Evolutionary conservation across 2,888 invertebrate species (phyloP), one percentile per base, ranked within the genome.

Genomic region (Bhutanitis thaidina): DNA sequence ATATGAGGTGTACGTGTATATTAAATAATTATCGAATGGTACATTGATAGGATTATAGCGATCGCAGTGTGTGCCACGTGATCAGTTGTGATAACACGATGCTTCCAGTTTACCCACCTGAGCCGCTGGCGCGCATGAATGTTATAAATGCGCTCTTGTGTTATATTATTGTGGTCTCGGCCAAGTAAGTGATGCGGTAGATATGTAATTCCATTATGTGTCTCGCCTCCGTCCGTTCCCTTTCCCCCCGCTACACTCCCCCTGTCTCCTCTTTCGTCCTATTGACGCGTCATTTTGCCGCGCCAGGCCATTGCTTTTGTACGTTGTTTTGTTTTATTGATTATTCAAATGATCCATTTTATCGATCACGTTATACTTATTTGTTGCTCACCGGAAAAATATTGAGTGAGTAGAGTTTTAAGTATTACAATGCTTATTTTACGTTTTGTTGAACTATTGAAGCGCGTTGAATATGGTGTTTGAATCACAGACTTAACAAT

Each of bases 131-230:
- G 66, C 64, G 58, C 59, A 68, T 66, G 57, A 62, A 59, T 61
- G 59, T 65, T 63, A 64, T 60, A 60, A 20, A 61, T 65, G 65
- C 65, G 68, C 69, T 71, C 66, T 63, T 62, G 60, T 69, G 69
- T 72, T 58, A 65, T 65, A 67, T 73, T 65, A 67, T 73, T 71
- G 73, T 75, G 69, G 69, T 78, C 79, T 80, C 78, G 64, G 61
- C 73, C 76, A 79, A 78, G 76, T 79, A 74, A 78, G 70, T 74
- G 68, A 68, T 84, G 80, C 77, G 71, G 75, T 81, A 80, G 76
- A 80, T 85, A 84, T 82, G 79, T 86, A 81, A 83, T 83, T 82
- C 79, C 78, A 84, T 86, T 86, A 84, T 85, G 80, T 82, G 78
- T 81, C 81, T 85, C 84, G 80, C 71, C 80, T 80, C 76, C 74